Conservation (phyloP, 2,113 vertebrate species). For the Solenodon paradoxus region DNA sequence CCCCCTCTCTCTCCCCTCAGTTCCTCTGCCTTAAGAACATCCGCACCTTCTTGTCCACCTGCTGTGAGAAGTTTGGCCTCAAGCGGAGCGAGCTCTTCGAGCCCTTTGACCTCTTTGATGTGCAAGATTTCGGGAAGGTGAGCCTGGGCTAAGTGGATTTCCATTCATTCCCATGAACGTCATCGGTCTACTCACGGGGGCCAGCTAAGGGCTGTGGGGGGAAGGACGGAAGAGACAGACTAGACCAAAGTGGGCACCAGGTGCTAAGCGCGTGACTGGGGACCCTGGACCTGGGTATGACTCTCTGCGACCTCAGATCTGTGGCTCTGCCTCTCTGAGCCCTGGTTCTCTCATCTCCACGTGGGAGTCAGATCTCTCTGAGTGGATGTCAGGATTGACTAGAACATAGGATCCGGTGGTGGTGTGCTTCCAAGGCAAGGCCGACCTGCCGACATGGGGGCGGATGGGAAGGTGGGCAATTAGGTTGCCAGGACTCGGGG, state of each 20-base stretch:
- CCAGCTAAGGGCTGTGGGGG: not conserved
- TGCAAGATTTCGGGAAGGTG: constrained; percentile 96
- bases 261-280: not conserved
- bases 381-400: not conserved
- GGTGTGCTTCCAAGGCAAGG: not conserved
- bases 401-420: not conserved
- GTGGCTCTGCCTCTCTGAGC: not conserved
- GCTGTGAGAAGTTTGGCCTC: constrained; percentile 89
- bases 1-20: constrained; percentile 72
- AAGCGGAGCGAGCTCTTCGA: constrained; percentile 93
- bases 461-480: too few species aligned
- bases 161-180: not conserved
- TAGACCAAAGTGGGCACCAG: not conserved
- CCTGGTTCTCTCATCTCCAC: not conserved
- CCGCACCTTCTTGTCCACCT: constrained; percentile 89
- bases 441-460: not conserved
- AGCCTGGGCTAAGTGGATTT: not conserved
- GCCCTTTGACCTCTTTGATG: constrained; percentile 96
- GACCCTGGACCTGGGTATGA: fast-evolving
- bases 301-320: not conserved
- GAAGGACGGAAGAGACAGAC: not conserved
- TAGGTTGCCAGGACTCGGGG: not conserved
- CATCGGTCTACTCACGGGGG: not conserved
- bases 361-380: not conserved
- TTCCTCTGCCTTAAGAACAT: constrained; percentile 98